A percentile compares a stretch with the other conserved stretches of the same genome.
Conservation (phyloP, 2,113 vertebrate genomes). For the Etia nguti region DNA sequence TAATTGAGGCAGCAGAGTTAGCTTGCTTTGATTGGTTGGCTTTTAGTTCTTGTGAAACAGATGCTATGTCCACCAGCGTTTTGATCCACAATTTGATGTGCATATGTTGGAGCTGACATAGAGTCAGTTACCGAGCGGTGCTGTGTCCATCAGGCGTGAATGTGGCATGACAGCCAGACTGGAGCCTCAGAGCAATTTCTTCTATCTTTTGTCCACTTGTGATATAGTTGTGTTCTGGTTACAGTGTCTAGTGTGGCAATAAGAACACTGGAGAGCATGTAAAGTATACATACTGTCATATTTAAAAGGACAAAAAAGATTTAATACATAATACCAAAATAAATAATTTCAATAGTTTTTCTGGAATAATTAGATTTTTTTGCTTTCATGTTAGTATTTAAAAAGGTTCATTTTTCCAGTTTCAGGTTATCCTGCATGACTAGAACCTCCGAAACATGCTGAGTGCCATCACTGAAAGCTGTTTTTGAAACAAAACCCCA, state of each 20-base stretch:
- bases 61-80: constrained; percentile 15
- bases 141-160: constrained; percentile 12
- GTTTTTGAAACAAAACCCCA: neutral
- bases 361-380: rapidly evolving
- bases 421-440: neutral
- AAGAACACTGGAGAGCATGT: neutral
- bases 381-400: neutral
- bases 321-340: neutral
- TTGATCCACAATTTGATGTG: constrained; percentile 14
- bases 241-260: neutral
- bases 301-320: neutral
- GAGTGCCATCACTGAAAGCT: neutral
- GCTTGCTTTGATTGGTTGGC: constrained; percentile 25
- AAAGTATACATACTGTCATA: neutral
- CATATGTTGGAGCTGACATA: constrained; percentile 36
- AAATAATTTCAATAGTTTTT: rapidly evolving
- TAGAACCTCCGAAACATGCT: rapidly evolving
- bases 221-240: neutral
- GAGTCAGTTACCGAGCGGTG: constrained; percentile 13
- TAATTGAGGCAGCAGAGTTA: constrained; percentile 43
- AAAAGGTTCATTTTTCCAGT: rapidly evolving
- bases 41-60: constrained; percentile 30
- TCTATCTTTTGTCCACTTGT: neutral
- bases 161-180: constrained; percentile 42
- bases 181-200: constrained; percentile 26